Percentiles rank a stretch among this genome's conserved stretches.
Evolutionary conservation across 2,797 vertebrate species (phyloP).

Genomic region (Oryzias sinensis): DNA sequence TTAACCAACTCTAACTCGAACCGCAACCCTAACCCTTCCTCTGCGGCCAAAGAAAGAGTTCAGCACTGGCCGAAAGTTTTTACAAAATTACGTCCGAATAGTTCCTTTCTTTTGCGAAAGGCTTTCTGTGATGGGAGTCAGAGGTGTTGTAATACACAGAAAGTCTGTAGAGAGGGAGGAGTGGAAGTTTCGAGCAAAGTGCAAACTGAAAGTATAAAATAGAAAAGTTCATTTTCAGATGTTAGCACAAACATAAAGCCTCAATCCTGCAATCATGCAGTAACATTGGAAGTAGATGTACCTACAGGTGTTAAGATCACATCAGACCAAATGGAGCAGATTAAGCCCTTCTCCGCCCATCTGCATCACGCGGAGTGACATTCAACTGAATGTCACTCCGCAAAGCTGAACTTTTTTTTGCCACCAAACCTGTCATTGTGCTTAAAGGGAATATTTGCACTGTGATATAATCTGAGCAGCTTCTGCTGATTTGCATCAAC

Average conservation of each 20-base stretch:
- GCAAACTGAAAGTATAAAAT: conserved; percentile 4
- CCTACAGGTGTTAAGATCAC: conserved; percentile 5
- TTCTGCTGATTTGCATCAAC: conserved; percentile 44
- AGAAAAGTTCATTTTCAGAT: conserved; percentile 1
- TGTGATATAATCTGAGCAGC: conserved; percentile 44
- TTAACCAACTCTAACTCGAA: too few species aligned
- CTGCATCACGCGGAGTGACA: conserved; percentile 20
- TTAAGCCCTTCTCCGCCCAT: conserved; percentile 22
- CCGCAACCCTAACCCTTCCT: too few species aligned
- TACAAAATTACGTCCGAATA: too few species aligned
- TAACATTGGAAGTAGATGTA: not conserved
- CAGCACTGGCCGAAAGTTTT: too few species aligned
- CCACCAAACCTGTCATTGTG: conserved; percentile 23
- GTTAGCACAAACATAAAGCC: conserved; percentile 5
- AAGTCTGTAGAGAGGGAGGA: conserved; percentile 31
- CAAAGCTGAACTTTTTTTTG: conserved; percentile 16
- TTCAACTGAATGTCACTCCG: conserved; percentile 13
- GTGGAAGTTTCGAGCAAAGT: not conserved
- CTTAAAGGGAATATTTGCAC: conserved; percentile 42
- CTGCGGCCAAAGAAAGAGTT: too few species aligned
- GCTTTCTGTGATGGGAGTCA: conserved; percentile 47
- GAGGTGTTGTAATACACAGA: conserved; percentile 33
- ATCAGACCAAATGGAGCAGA: conserved; percentile 7
- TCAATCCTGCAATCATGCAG: not conserved
- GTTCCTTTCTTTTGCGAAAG: conserved; percentile 4